Evolutionary conservation across 2,797 vertebrate genomes (phyloP), one percentile per base, ranked within the genome.

Genomic region (Glyptemys insculpta): DNA sequence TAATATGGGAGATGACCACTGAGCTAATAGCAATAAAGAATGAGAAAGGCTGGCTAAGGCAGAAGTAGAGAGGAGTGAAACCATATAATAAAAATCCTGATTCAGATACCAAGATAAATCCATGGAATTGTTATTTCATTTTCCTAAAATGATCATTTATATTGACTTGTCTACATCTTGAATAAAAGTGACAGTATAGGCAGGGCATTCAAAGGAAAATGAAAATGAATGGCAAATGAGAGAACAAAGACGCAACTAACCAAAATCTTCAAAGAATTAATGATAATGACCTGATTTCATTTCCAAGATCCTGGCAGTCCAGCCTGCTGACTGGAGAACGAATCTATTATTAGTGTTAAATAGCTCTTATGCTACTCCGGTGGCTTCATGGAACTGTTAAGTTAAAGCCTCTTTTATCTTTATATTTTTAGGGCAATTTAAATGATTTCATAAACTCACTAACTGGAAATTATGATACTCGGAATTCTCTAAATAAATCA

Each of bases 361-460:
- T 93, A 94, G 93, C 79, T 96, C 96, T 96, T 96, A 92, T 89
- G 93, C 82, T 92, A 87, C 82, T 91, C 87, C 80, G 85, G 74
- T 94, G 84, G 96, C 93, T 96, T 79, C 85, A 93, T 82, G 79
- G 91, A 96, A 87, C 81, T 92, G 93, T 97, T 96, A 95, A 94
- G 87, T 94, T 92, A 90, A 80, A 94, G 93, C 25, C 18, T 94
- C 57, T 93, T 93, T 96, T 94, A 94, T 50, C 80, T 68, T 92
- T 86, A 79, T 89, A 92, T 96, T 94, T 96, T 94, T 90, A 91
- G 57, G 82, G 87, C 91, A 93, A 95, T 82, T 92, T 93, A 90
- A 96, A 95, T 87, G 78, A 96, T 96, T 78, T 96, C 93, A 94
- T 94, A 93, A 94, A 95, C 81, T 95, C 93, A 89, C 34, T 87